These are phyloP conservation scores for Hofmannophila pseudospretella DNA, from an alignment of 2,888 invertebrate genomes.

Conservation along the genomic window DNA sequence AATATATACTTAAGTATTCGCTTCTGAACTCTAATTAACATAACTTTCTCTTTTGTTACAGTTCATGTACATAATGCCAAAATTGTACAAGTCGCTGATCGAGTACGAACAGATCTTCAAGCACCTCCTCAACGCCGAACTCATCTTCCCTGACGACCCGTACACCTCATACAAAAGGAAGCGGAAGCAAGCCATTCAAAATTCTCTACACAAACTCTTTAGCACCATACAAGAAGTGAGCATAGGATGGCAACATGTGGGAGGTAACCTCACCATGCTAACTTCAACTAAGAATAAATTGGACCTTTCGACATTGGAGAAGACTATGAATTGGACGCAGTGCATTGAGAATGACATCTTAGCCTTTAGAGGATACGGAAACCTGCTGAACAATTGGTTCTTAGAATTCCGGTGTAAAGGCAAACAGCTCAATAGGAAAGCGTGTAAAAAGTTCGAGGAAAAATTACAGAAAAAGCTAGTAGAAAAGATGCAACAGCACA, in stretches of 20 bases:
- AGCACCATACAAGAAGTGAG: constrained; percentile 79
- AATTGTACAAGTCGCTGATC: constrained; percentile 70
- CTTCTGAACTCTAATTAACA: constrained; percentile 16
- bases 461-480: constrained; percentile 44
- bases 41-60: constrained; percentile 65
- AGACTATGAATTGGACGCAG: constrained; percentile 68
- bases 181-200: constrained; percentile 53
- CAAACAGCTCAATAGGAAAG: constrained; percentile 31
- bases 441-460: constrained; percentile 41
- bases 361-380: constrained; percentile 77
- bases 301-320: constrained; percentile 49
- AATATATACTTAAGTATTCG: too few relatives aligned
- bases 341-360: constrained; percentile 80
- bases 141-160: constrained; percentile 59
- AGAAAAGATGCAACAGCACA: too few relatives aligned
- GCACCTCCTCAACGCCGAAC: constrained; percentile 45
- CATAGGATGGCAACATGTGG: too few relatives aligned
- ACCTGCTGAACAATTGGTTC: constrained; percentile 79
- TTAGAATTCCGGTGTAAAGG: constrained; percentile 61
- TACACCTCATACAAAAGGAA: constrained; percentile 61
- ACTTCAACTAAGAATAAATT: constrained; percentile 50
- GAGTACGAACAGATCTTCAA: constrained; percentile 59
- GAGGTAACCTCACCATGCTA: constrained; percentile 47
- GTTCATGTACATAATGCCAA: constrained; percentile 76
- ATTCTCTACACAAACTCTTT: constrained; percentile 61